These are phyloP conservation scores for Lasioglossum figueresi DNA, from an alignment of 2,888 invertebrate species.

Conservation along the genomic window DNA sequence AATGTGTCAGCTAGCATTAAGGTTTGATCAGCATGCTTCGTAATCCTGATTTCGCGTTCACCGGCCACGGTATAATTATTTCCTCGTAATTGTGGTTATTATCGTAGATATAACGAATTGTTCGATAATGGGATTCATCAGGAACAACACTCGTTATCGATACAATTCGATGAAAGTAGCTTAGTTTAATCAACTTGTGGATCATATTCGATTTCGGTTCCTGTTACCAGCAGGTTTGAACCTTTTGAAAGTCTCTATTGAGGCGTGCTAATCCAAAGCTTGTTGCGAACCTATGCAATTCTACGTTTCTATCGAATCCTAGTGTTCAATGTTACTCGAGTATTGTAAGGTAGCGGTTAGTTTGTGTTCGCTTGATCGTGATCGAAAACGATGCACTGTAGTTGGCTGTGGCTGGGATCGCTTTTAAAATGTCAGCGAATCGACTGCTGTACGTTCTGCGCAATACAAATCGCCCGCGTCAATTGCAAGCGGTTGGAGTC, in stretches of 20 bases:
- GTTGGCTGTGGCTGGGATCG: not conserved
- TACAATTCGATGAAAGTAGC: not conserved
- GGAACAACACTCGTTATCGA: not conserved
- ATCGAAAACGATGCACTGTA: not conserved
- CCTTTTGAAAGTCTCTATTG: not conserved
- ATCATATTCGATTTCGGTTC: not conserved
- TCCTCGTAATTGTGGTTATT: not conserved
- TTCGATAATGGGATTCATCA: not conserved
- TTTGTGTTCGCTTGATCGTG: constrained; percentile 7
- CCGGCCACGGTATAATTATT: not conserved
- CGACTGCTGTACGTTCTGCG: not conserved
- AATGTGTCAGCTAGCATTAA: not conserved
- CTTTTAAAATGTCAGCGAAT: not conserved
- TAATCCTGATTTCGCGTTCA: not conserved
- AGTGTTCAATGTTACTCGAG: not conserved
- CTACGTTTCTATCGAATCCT: not conserved
- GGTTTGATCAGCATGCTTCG: not conserved
- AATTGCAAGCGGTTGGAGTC: too few species aligned
- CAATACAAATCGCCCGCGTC: not conserved
- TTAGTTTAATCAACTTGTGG: not conserved
- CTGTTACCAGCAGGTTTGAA: not conserved
- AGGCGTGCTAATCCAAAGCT: not conserved
- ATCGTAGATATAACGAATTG: not conserved
- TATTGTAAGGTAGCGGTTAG: not conserved
- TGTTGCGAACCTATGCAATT: not conserved